Conservation (phyloP, 2,797 vertebrate species). For the Steatocranus sp. region DNA sequence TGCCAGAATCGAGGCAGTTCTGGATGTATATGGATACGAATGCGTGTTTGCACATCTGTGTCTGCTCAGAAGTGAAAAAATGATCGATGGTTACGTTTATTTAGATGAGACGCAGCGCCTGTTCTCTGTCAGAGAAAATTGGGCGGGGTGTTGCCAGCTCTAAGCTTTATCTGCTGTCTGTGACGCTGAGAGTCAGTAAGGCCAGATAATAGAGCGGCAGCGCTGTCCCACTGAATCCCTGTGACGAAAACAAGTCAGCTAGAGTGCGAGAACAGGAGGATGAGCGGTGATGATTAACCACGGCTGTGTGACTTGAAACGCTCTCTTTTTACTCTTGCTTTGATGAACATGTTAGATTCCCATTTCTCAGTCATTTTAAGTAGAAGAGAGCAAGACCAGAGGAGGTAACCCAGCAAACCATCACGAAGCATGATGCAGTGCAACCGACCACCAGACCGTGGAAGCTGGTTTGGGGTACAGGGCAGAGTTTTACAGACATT, state of each 20-base stretch:
- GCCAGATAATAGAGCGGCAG: constrained; percentile 14
- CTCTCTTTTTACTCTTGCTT: not conserved
- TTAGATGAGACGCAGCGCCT: constrained; percentile 27
- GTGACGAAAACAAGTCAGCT: constrained; percentile 11
- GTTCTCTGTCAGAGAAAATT: constrained; percentile 37
- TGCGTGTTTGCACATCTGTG: constrained; percentile 18
- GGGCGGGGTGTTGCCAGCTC: constrained; percentile 22
- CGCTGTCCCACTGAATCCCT: constrained; percentile 9
- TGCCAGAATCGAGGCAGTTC: not conserved
- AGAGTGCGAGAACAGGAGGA: not conserved
- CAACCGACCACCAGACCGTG: not conserved
- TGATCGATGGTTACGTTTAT: constrained; percentile 17
- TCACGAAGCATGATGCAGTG: not conserved
- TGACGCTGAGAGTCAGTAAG: constrained; percentile 2
- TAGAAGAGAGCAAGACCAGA: not conserved
- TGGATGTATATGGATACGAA: not conserved
- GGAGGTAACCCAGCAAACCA: not conserved
- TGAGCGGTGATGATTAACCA: constrained; percentile 12
- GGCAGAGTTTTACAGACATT: not conserved
- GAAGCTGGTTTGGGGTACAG: constrained; percentile 1
- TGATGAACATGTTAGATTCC: constrained; percentile 6
- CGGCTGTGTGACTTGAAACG: constrained; percentile 4
- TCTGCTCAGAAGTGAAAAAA: constrained; percentile 25
- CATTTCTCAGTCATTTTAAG: not conserved
- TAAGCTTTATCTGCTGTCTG: constrained; percentile 45